Conservation (phyloP, 1,140 invertebrate genomes). For the Agraylea sexmaculata region DNA sequence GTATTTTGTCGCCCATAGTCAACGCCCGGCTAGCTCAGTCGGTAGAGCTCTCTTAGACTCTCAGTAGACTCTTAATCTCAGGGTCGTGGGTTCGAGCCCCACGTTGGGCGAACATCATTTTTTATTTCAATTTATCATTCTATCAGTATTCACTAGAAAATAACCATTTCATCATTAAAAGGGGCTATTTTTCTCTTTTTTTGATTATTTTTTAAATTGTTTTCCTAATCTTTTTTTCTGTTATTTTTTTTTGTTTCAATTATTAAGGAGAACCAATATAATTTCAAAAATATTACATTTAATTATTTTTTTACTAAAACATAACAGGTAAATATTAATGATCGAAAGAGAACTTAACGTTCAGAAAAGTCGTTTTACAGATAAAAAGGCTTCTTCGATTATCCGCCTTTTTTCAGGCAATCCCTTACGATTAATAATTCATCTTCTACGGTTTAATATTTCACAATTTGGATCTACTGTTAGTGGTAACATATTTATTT, state of each 20-base stretch:
- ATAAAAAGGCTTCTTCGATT: no score
- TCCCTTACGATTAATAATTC: no score
- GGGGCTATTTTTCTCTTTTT: not conserved
- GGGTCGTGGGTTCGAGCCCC: conserved; percentile 85
- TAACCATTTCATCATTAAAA: conserved; percentile 1
- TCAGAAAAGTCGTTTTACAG: no score
- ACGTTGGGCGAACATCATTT: conserved; percentile 58
- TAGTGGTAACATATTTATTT: no score
- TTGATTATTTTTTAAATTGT: not conserved
- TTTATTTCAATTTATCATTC: conserved; percentile 9
- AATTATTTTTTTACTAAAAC: no score
- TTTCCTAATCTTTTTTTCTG: conserved; percentile 1
- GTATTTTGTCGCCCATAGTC: not conserved
- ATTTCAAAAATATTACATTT: no score
- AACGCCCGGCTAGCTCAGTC: conserved; percentile 71
- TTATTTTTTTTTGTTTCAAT: not conserved
- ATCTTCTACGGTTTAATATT: no score
- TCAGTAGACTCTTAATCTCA: conserved; percentile 88
- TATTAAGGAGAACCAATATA: not conserved
- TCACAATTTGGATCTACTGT: no score
- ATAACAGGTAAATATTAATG: no score
- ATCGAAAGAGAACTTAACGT: no score
- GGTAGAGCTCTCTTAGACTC: no score
- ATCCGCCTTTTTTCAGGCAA: no score
- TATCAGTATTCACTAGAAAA: not conserved